Percentiles rank a stretch among this genome's conserved stretches.
phyloP scores from a whole-genome alignment of 1,140 invertebrate species.

The Philotrypesis tridentata region DNA sequence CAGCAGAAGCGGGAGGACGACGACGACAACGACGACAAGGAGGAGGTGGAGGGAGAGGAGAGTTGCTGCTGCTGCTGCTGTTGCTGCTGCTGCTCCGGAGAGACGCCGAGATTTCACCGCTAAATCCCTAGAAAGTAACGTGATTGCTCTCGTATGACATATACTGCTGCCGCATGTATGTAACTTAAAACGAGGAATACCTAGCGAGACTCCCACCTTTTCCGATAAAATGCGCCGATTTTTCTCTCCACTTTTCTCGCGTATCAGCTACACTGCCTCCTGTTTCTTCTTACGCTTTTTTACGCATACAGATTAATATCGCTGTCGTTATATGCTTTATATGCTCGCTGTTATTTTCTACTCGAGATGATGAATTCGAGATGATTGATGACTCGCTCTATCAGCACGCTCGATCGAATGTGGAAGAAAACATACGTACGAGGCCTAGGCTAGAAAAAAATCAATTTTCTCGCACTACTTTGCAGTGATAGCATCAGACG shows the following conservation, averaged over 20 bases:
- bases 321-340: too few species aligned
- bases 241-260: background rate
- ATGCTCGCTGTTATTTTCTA: too few species aligned
- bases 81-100: conserved; percentile 3
- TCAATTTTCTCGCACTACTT: too few species aligned
- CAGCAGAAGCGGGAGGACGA: background rate
- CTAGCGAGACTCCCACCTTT: background rate
- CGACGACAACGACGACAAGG: too few species aligned
- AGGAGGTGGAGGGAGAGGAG: conserved; percentile 1
- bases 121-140: conserved; percentile 49
- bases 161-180: background rate
- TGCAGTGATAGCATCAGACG: too few species aligned
- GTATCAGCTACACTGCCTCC: background rate
- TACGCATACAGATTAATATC: too few species aligned
- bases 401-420: too few species aligned
- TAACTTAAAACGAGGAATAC: conserved; percentile 39
- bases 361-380: too few species aligned
- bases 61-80: background rate
- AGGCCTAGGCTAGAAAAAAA: too few species aligned
- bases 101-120: conserved; percentile 43
- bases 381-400: too few species aligned
- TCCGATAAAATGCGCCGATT: background rate
- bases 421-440: too few species aligned
- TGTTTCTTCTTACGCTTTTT: background rate
- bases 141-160: conserved; percentile 48